Base-by-base conservation (phyloP, 2,888 invertebrate species). In the Acanthosepion lycidas region DNA sequence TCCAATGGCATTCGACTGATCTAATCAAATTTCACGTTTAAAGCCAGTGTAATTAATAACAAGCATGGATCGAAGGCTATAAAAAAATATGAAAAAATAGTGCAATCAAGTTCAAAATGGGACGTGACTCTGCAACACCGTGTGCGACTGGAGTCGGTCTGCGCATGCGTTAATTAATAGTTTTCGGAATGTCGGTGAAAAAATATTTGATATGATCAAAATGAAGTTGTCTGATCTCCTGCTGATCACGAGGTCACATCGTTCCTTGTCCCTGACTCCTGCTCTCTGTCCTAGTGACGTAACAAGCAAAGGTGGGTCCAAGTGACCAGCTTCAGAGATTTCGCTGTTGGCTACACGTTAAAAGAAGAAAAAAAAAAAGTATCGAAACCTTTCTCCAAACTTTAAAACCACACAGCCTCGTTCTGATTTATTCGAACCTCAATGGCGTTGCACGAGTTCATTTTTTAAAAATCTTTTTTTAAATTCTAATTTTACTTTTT, bases 111-210 rank as follows among this genome's bases (percentile, higher is more conserved):
- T 78, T 78, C 78, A 78, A 78, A 78, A 78, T 33, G 78, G 78
- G 78, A 78, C n/a, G 78, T 78, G 78, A 78, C 78, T 78, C 78
- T 78, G n/a, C n/a, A 78, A n/a, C 78, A n/a, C 78, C 78, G n/a
- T 78, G 15, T 33, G 78, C 33, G 78, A 78, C 78, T 78, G 33
- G 18, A n/a, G 78, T 78, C 78, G 78, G 33, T 78, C n/a, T 78
- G 78, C 78, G 78, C 78, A 78, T n/a, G 78, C 78, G 78, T n/a
- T 78, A 78, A 78, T 78, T 78, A 78, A 78, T 78, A 78, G n/a
- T 33, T 78, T n/a, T 78, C 78, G n/a, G 78, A n/a, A n/a, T 78
- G 78, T 78, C 78, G 15, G n/a, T 23, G 23, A 59, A 59, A 59
- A 59, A 59, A 59, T 4, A 18, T 15, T n/a, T n/a, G 78, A 78